Evolutionary conservation across 2,113 vertebrate genomes (phyloP).

Genomic region (Eulemur macaco): DNA sequence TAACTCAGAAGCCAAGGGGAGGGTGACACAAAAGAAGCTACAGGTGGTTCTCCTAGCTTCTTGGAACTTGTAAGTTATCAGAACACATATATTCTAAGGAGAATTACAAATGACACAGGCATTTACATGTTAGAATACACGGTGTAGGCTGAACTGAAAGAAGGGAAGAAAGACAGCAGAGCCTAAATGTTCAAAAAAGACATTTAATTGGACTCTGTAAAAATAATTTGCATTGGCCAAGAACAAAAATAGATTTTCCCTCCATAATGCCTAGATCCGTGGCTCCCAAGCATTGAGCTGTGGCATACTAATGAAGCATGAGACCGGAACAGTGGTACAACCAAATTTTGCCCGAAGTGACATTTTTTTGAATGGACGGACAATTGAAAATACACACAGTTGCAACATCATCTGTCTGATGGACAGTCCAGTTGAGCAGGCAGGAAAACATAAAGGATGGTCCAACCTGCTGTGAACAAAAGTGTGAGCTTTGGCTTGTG

Average conservation of each 20-base stretch:
- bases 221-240: background rate
- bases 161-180: background rate
- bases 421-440: background rate
- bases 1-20: background rate
- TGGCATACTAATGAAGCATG: background rate
- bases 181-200: background rate
- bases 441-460: background rate
- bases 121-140: background rate
- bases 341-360: background rate
- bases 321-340: background rate
- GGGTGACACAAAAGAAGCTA: background rate
- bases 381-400: background rate
- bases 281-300: background rate
- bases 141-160: background rate
- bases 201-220: background rate
- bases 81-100: constrained; percentile 9
- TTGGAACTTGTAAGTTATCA: background rate
- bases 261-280: background rate
- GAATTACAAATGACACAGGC: background rate
- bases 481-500: background rate
- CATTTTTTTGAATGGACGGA: background rate
- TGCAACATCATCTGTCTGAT: background rate
- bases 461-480: background rate
- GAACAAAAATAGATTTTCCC: background rate
- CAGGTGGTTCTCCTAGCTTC: constrained; percentile 10